Evolutionary conservation across 2,888 invertebrate genomes (phyloP), one percentile per base, ranked within the genome.

Genomic region (Willowsia nigromaculata): DNA sequence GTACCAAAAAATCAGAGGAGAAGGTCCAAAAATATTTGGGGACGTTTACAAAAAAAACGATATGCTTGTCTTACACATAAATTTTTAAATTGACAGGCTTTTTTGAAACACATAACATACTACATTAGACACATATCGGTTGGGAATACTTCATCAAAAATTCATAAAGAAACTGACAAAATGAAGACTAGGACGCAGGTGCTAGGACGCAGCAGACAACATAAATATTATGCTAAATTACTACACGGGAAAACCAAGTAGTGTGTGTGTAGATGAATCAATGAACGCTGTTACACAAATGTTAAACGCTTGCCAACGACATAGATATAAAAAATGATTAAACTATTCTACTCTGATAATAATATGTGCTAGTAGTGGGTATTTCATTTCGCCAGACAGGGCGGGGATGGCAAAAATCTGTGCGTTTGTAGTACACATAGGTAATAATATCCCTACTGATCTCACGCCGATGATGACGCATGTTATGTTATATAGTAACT

Each of bases 161-260:
- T 15, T 30, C 30, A 62, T 1, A 76, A 76, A 71, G 15, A 40
- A 43, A 74, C 1, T 2, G 15, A 22, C 15, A 22, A 76, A 22
- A 56, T 2, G 62, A 4, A 84, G 62, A 85, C 78, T 85, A 78
- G 78, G 85, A 53, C 85, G 65, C 85, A 85, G 85, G 85, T 85
- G 85, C 47, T 30, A 68, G 33, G 25, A 30, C 22, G 43, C 53
- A 62, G 33, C 50, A 50, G 82, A 59, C 50, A 68, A 83, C 65
- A 83, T 68, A 83, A 50, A 68, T 83, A 68, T 50, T 50, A 50
- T 43, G 40, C 25, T 33, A 30, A 62, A 62, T n/a, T 30, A 59
- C 27, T 27, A 1, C 2, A 9, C 27, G n/a, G 33, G 30, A 62
- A 15, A 13, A 30, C 7, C 11, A 13, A 43, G 11, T n/a, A n/a